Evolutionary conservation across 2,113 vertebrate genomes (phyloP), one percentile per base, ranked within the genome.

Genomic region (Mormyrus iriodes): DNA sequence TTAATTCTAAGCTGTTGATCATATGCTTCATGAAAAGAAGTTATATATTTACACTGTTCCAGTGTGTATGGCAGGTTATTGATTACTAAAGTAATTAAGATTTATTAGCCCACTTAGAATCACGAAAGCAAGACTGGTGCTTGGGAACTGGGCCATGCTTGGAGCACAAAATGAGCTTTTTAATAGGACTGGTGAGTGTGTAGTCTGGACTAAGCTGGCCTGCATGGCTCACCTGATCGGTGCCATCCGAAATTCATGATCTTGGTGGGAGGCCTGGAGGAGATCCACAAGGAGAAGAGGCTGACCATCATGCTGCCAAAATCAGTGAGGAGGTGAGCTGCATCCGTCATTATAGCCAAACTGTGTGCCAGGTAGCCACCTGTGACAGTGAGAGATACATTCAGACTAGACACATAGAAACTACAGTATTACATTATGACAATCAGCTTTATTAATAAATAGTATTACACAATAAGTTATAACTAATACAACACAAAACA

Each of bases 221-320:
- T 9, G 5, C 39, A 17, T 0, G 85, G 88, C 94, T 95, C 92
- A 98, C 98, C 98, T 82, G 98, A 98, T 93, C 98, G 96, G 92
- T 99, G 97, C 98, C 98, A 99, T 42, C 98, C 98, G 0, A 97
- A 99, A 91, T 93, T 99, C 97, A 99, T 98, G 90, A 93, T 96
- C 91, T 97, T 97, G 89, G 97, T 98, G 90, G 97, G 96, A 0
- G 97, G 96, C 7, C 96, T 97, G 82, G 96, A 95, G 17, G 98
- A 98, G 91, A 99, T 96, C 98, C 98, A 99, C 61, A 99, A 95
- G 61, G 98, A 99, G 95, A 99, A 98, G 90, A 99, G 95, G 92
- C 98, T 99, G 93, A 97, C 97, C 17, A 97, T 94, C 97, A 99
- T 99, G 92, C 98, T 99, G 93, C 97, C 98, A 90, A 99, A 96